Percentiles rank a stretch among this genome's conserved stretches.
Conservation (phyloP, 2,113 vertebrate genomes). For the Oxyura jamaicensis region DNA sequence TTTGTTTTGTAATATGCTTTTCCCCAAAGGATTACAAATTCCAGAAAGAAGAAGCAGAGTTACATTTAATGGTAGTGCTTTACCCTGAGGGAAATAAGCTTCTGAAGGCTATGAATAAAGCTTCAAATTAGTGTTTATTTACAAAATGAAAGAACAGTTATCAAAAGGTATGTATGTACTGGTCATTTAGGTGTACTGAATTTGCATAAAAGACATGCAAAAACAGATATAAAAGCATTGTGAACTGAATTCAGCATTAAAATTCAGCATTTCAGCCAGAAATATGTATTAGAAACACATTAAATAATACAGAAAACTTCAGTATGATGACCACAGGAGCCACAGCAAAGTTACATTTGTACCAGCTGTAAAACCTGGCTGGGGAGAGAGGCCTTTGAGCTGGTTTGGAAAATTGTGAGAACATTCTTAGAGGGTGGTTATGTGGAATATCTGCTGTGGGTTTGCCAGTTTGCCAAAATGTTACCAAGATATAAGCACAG, state of each 20-base stretch:
- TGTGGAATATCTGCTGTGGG: background rate
- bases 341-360: background rate
- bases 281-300: background rate
- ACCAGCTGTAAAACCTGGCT: background rate
- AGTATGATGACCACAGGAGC: background rate
- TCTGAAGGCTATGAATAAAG: background rate
- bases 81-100: background rate
- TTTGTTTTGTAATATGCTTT: background rate
- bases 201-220: fast-evolving
- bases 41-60: background rate
- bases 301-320: background rate
- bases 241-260: background rate
- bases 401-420: background rate
- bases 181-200: background rate
- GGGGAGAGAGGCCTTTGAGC: background rate
- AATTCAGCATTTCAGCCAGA: background rate
- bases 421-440: background rate
- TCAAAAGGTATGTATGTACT: fast-evolving
- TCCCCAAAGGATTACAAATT: background rate
- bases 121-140: background rate
- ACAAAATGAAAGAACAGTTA: background rate
- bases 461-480: background rate
- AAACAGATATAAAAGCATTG: background rate
- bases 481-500: background rate
- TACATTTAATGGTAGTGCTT: background rate